Conservation (phyloP, 2,888 invertebrate genomes). For the Girardia tigrina region DNA sequence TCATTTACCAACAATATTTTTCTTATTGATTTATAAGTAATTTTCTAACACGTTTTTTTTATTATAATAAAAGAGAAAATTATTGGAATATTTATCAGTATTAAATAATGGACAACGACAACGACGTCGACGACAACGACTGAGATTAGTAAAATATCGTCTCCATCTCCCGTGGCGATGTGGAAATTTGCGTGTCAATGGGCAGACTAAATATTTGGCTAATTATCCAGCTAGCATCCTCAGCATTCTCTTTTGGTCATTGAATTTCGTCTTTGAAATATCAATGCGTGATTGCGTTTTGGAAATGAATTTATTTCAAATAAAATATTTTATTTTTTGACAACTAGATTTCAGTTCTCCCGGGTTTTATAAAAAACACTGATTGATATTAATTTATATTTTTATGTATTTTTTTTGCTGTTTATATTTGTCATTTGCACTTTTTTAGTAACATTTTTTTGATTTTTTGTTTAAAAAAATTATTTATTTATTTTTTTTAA, state of each 20-base stretch:
- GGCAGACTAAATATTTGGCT: conserved; percentile 20
- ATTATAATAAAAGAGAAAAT: neutral
- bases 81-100: neutral
- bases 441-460: too few relatives aligned
- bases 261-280: conserved; percentile 23
- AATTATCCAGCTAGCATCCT: conserved; percentile 8
- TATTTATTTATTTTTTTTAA: too few relatives aligned
- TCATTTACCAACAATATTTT: neutral
- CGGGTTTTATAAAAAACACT: too few relatives aligned
- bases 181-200: conserved; percentile 16
- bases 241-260: conserved; percentile 14
- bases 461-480: too few relatives aligned
- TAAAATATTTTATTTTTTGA: neutral
- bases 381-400: too few relatives aligned
- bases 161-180: conserved; percentile 21
- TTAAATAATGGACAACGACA: neutral
- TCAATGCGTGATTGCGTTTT: conserved; percentile 1
- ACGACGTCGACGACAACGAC: conserved; percentile 4
- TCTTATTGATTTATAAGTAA: neutral
- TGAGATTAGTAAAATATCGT: conserved; percentile 10
- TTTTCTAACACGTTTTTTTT: conserved; percentile 1
- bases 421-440: too few relatives aligned
- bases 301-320: conserved; percentile 6
- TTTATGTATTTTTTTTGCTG: too few relatives aligned
- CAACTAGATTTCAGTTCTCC: too few relatives aligned